Conservation (phyloP, 2,113 vertebrate genomes). For the Pygoscelis antarcticus region DNA sequence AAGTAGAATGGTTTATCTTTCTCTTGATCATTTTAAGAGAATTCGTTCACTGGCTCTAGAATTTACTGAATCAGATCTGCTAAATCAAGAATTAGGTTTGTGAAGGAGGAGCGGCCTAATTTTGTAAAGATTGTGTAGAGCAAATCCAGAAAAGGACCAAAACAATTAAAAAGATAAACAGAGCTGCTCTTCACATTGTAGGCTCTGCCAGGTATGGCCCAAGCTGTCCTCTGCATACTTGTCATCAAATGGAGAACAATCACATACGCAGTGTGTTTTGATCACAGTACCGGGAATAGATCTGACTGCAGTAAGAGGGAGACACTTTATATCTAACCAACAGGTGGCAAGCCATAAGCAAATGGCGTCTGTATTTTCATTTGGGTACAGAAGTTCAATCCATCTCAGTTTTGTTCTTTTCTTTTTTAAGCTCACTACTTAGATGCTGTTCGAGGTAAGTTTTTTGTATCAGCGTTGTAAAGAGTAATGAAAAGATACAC, state of each 20-base stretch:
- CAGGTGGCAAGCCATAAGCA: conserved; percentile 57
- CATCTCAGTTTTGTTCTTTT: conserved; percentile 63
- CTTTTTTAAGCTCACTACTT: conserved; percentile 79
- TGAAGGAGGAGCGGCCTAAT: neutral
- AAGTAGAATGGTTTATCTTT: neutral
- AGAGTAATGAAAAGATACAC: neutral
- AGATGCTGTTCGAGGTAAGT: conserved; percentile 81
- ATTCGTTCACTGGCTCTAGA: neutral
- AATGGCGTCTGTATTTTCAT: conserved; percentile 42
- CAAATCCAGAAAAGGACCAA: neutral
- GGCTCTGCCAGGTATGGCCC: neutral
- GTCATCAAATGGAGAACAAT: neutral
- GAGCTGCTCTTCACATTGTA: neutral
- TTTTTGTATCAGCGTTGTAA: conserved; percentile 29
- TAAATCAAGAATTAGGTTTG: neutral
- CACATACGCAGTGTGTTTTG: neutral
- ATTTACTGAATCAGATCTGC: neutral
- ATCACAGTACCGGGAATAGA: neutral
- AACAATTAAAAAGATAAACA: neutral
- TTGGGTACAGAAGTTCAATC: conserved; percentile 63
- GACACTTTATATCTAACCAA: neutral
- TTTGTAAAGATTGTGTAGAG: neutral
- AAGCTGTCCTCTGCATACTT: neutral
- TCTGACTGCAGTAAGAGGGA: neutral
- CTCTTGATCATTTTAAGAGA: neutral